phyloP scores from a whole-genome alignment of 1,140 invertebrate species.

The Eubasilissa regina region DNA sequence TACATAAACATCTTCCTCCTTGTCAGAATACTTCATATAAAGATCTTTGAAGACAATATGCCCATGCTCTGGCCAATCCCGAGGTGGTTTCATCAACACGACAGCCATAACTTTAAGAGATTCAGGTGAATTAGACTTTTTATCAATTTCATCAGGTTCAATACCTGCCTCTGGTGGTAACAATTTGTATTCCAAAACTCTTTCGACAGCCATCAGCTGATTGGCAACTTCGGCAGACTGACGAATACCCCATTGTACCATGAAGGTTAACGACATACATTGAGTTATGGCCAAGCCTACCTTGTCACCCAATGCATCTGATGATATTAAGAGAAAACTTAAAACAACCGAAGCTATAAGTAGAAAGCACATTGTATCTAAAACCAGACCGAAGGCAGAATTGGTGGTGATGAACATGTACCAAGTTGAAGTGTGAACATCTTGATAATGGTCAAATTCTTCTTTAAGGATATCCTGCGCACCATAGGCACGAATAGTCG shows the following conservation, averaged over 20 bases:
- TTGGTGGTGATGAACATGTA: conserved; percentile 79
- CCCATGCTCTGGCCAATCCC: conserved; percentile 79
- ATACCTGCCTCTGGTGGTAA: conserved; percentile 72
- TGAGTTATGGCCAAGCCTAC: conserved; percentile 91
- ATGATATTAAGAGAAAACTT: conserved; percentile 72
- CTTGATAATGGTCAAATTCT: conserved; percentile 73
- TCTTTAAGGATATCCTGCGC: conserved; percentile 76
- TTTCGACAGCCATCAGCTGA: conserved; percentile 85
- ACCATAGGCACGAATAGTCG: conserved; percentile 82
- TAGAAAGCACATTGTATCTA: conserved; percentile 78
- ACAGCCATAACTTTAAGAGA: conserved; percentile 70
- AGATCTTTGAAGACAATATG: conserved; percentile 76
- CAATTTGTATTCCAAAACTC: conserved; percentile 82
- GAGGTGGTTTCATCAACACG: conserved; percentile 70
- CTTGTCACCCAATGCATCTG: conserved; percentile 69
- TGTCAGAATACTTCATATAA: conserved; percentile 69
- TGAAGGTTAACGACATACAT: conserved; percentile 83
- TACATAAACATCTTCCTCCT: conserved; percentile 73
- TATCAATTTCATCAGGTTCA: conserved; percentile 66
- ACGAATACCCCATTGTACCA: conserved; percentile 88
- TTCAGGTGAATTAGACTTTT: conserved; percentile 78
- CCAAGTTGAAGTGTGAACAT: conserved; percentile 78
- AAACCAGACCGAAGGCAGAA: conserved; percentile 79
- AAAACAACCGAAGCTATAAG: conserved; percentile 77
- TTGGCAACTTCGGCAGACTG: conserved; percentile 88